Conservation (phyloP, 2,888 invertebrate genomes). For the Cryptocheilus praepositus region DNA sequence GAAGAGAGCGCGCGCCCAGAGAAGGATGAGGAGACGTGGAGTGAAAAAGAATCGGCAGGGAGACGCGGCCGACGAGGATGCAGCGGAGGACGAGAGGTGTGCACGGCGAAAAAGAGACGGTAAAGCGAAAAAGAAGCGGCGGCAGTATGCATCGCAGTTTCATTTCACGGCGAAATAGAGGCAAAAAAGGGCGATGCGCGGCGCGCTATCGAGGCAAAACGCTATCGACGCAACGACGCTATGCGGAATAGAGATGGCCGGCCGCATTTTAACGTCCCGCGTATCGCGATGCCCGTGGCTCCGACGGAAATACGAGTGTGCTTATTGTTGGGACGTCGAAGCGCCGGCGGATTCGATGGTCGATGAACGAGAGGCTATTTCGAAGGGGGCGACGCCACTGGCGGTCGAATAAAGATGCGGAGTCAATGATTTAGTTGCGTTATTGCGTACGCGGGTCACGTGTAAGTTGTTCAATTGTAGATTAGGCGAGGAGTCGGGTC, state of each 20-base stretch:
- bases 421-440: neutral
- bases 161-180: slow-evolving; percentile 65
- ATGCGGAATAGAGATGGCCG: slow-evolving; percentile 62
- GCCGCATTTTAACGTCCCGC: slow-evolving; percentile 44
- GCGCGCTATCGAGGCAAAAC: slow-evolving; percentile 45
- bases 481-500: no score
- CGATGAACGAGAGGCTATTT: neutral
- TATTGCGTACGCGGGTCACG: no score
- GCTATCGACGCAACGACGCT: slow-evolving; percentile 46
- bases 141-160: slow-evolving; percentile 57
- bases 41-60: neutral
- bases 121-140: slow-evolving; percentile 7
- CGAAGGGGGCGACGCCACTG: neutral
- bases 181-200: slow-evolving; percentile 54
- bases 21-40: neutral
- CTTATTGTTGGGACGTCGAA: slow-evolving; percentile 23
- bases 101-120: slow-evolving; percentile 8
- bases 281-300: slow-evolving; percentile 33
- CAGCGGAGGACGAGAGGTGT: neutral
- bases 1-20: slow-evolving; percentile 4
- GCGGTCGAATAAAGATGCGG: neutral
- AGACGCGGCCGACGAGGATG: no score
- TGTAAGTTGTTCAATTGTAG: no score
- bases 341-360: slow-evolving; percentile 22
- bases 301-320: slow-evolving; percentile 21